These are phyloP conservation scores for Drosophila emarginata DNA, from an alignment of 2,888 invertebrate species.

Conservation along the genomic window DNA sequence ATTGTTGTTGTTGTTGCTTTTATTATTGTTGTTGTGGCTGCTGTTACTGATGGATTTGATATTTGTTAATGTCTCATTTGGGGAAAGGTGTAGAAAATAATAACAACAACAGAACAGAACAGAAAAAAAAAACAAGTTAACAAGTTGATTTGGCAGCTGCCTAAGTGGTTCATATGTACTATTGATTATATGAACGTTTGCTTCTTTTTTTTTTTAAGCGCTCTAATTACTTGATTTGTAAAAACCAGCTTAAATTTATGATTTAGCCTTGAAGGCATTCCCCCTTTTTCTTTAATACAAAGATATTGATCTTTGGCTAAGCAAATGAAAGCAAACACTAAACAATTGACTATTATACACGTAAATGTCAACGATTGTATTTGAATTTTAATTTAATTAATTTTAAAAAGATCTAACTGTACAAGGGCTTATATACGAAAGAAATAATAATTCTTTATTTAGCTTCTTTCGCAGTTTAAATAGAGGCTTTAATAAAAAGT, in stretches of 20 bases:
- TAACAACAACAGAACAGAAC: not conserved
- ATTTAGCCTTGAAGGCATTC: not conserved
- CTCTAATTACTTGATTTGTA: conserved; percentile 5
- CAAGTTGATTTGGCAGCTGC: not conserved
- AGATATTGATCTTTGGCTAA: too few relatives aligned
- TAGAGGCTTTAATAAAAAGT: too few relatives aligned
- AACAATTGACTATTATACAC: not conserved
- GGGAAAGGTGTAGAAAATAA: conserved; percentile 18
- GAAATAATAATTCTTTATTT: too few relatives aligned
- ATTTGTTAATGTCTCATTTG: conserved; percentile 42
- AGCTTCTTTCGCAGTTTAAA: too few relatives aligned
- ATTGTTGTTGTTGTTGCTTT: conserved; percentile 6
- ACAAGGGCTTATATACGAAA: too few relatives aligned
- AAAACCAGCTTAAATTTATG: conserved; percentile 4
- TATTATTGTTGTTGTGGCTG: conserved; percentile 6
- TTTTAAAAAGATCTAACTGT: too few relatives aligned
- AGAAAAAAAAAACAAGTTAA: conserved; percentile 6
- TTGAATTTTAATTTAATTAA: too few relatives aligned
- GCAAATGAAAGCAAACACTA: not conserved
- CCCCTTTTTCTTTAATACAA: not conserved
- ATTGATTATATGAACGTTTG: not conserved
- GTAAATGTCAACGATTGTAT: not conserved
- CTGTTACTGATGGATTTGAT: conserved; percentile 40
- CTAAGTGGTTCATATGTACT: conserved; percentile 4
- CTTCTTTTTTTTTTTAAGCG: not conserved